Evolutionary conservation across 1,140 invertebrate genomes (phyloP).

Genomic region (Polypedilum pembai): DNA sequence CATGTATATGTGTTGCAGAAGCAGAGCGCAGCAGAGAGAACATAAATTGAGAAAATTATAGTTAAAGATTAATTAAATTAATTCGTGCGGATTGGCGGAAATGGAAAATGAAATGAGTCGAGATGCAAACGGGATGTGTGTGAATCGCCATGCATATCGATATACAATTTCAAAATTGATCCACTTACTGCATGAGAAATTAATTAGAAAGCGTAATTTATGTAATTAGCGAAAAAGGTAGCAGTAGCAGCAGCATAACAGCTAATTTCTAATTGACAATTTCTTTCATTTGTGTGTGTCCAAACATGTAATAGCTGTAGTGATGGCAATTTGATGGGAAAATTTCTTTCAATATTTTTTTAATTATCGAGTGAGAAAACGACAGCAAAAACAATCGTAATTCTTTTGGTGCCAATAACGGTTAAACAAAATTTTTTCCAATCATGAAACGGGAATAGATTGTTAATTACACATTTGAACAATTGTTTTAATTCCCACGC

Average conservation of each 20-base stretch:
- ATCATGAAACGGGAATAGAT: constrained; percentile 1
- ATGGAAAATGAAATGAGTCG: background rate
- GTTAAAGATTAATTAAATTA: background rate
- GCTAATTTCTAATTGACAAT: constrained; percentile 7
- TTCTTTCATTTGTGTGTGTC: background rate
- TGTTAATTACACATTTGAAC: background rate
- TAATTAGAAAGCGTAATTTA: constrained; percentile 16
- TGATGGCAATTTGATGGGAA: background rate
- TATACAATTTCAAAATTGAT: background rate
- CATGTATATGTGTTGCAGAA: no score
- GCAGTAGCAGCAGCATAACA: background rate
- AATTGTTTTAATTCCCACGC: constrained; percentile 6
- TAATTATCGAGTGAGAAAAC: background rate
- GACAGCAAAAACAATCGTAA: background rate
- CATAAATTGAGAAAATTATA: background rate
- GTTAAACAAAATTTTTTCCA: background rate
- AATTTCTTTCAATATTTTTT: background rate
- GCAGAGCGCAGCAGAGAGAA: no score
- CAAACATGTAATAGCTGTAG: background rate
- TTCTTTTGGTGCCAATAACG: constrained; percentile 3
- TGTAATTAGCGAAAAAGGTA: constrained; percentile 12
- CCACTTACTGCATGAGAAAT: constrained; percentile 16
- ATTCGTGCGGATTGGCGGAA: background rate
- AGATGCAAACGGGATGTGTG: background rate
- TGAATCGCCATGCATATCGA: background rate